These are phyloP conservation scores for Aspidapion aeneum DNA, from an alignment of 2,888 invertebrate species.

Conservation along the genomic window DNA sequence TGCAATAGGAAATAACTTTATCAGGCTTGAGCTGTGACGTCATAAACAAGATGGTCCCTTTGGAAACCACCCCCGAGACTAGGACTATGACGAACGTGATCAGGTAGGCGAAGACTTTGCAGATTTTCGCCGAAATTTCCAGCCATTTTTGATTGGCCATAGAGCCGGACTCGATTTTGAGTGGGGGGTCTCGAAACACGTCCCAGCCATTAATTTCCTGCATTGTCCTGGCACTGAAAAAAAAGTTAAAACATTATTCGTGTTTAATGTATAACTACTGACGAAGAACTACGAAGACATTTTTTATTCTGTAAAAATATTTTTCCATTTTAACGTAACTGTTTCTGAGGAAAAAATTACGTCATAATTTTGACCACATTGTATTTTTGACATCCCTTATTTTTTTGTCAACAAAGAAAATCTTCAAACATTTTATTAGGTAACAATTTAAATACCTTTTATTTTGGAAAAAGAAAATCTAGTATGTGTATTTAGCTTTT, in stretches of 20 bases:
- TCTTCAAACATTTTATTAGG: too few relatives aligned
- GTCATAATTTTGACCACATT: too few relatives aligned
- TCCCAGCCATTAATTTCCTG: conserved; percentile 95
- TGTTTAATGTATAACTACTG: too few relatives aligned
- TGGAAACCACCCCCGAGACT: conserved; percentile 80
- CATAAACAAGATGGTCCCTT: conserved; percentile 88
- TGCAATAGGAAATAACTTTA: conserved; percentile 76
- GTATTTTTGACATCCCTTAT: too few relatives aligned
- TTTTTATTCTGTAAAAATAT: background rate
- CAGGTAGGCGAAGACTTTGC: conserved; percentile 82
- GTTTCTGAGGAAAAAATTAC: too few relatives aligned
- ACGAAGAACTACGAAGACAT: background rate
- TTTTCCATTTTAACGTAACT: too few relatives aligned
- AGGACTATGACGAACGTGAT: conserved; percentile 84
- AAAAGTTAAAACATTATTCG: too few relatives aligned
- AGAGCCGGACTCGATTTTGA: conserved; percentile 83
- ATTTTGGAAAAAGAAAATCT: too few relatives aligned
- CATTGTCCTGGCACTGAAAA: conserved; percentile 73
- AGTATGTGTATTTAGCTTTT: too few relatives aligned
- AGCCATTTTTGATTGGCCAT: conserved; percentile 86
- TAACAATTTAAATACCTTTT: too few relatives aligned
- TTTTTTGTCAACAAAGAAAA: too few relatives aligned
- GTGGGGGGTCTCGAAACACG: conserved; percentile 90
- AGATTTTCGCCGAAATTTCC: conserved; percentile 77
- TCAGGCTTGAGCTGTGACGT: conserved; percentile 82